These are phyloP conservation scores for Cheilosia urbana DNA, from an alignment of 2,888 invertebrate genomes.

Conservation along the genomic window DNA sequence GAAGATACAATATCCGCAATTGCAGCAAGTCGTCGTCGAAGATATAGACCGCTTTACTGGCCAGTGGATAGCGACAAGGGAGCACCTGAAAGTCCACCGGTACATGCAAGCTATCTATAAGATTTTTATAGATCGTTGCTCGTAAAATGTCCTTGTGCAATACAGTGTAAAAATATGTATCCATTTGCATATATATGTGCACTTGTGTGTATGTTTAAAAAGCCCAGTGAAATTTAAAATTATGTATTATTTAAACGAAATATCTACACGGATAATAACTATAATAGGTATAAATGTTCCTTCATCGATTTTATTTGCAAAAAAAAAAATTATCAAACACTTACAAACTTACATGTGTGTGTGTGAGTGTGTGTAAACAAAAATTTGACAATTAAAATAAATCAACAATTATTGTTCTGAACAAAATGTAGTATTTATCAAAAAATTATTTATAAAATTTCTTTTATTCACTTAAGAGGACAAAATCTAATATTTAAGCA, in stretches of 20 bases:
- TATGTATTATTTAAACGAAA: constrained; percentile 41
- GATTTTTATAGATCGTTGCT: constrained; percentile 27
- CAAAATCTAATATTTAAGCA: constrained; percentile 13
- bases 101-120: constrained; percentile 25
- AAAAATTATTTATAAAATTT: constrained; percentile 37
- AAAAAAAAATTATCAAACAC: constrained; percentile 33
- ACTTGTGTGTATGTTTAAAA: not conserved
- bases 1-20: constrained; percentile 8
- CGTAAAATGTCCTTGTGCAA: constrained; percentile 4
- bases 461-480: constrained; percentile 19
- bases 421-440: constrained; percentile 29
- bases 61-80: constrained; percentile 49
- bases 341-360: not conserved
- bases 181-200: not conserved
- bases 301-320: constrained; percentile 54
- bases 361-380: not conserved
- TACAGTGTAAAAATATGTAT: constrained; percentile 15
- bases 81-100: constrained; percentile 36
- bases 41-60: constrained; percentile 10
- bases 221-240: constrained; percentile 28
- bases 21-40: not conserved
- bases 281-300: constrained; percentile 66
- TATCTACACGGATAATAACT: constrained; percentile 45
- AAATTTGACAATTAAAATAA: constrained; percentile 6
- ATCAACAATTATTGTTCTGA: constrained; percentile 29